Evolutionary conservation across 2,797 vertebrate species (phyloP).

Genomic region (Erpetoichthys calabaricus): DNA sequence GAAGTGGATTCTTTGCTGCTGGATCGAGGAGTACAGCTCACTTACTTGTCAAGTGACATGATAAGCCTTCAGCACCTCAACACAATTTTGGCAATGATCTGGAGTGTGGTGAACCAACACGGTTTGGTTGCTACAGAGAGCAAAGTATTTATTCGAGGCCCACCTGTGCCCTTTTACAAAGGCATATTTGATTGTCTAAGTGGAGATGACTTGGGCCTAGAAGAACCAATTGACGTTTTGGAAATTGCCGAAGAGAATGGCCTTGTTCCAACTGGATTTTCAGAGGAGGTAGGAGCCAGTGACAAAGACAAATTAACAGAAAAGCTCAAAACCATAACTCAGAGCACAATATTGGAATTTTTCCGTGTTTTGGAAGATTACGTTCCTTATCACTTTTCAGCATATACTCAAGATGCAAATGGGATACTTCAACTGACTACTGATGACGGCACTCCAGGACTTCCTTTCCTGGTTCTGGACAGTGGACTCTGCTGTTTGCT

Average conservation of each 20-base stretch:
- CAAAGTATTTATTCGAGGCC: slow-evolving; percentile 11
- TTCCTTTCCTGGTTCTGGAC: slow-evolving; percentile 13
- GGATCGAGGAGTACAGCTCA: slow-evolving; percentile 30
- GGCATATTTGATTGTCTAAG: slow-evolving; percentile 19
- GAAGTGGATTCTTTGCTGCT: slow-evolving; percentile 37
- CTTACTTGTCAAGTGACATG: slow-evolving; percentile 30
- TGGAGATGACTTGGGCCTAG: slow-evolving; percentile 8
- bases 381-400: slow-evolving; percentile 5
- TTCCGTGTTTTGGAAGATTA: slow-evolving; percentile 10
- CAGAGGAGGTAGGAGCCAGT: slow-evolving; percentile 1
- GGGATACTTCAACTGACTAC: slow-evolving; percentile 4
- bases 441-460: not conserved
- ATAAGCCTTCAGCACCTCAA: slow-evolving; percentile 30
- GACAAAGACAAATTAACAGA: not conserved
- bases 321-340: slow-evolving; percentile 9
- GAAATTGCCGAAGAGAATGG: slow-evolving; percentile 12
- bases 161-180: slow-evolving; percentile 24
- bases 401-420: slow-evolving; percentile 5
- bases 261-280: slow-evolving; percentile 9
- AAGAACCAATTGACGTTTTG: slow-evolving; percentile 9
- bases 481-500: slow-evolving; percentile 12
- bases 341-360: slow-evolving; percentile 8
- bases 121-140: slow-evolving; percentile 8
- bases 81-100: slow-evolving; percentile 27
- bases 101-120: slow-evolving; percentile 18